Percentiles rank a stretch among this genome's conserved stretches.
Conservation (phyloP, 2,113 vertebrate genomes). For the Rhynchomys soricoides region DNA sequence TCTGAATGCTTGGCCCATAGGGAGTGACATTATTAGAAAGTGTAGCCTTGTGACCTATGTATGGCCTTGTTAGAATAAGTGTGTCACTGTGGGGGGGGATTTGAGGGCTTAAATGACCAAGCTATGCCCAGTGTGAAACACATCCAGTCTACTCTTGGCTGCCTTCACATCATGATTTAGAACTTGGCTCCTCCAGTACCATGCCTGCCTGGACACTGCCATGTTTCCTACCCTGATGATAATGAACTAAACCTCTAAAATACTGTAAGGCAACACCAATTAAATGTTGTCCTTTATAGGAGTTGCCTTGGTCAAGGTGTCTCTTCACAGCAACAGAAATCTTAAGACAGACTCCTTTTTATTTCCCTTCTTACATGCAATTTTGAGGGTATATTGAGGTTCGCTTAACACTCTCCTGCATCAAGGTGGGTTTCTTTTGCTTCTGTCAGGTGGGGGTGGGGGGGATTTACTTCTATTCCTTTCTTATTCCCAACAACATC, state of each 20-base stretch:
- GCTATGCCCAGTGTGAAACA: neutral
- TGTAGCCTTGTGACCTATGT: neutral
- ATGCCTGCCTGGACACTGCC: neutral
- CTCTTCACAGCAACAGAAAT: neutral
- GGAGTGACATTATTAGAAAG: neutral
- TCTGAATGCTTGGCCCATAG: neutral
- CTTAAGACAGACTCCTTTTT: neutral
- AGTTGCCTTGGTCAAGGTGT: neutral
- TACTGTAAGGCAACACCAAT: neutral
- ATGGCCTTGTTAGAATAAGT: neutral
- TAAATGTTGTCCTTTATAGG: neutral
- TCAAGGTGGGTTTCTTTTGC: neutral
- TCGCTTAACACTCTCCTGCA: neutral
- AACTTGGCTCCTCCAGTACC: neutral
- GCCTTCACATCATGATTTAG: neutral
- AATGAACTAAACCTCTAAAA: neutral
- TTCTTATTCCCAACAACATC: neutral
- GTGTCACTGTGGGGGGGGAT: neutral
- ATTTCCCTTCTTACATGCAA: fast-evolving
- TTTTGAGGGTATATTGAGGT: neutral
- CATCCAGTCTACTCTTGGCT: neutral
- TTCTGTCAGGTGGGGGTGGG: neutral
- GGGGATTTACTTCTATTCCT: neutral
- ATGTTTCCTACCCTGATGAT: neutral
- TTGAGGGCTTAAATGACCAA: neutral